phyloP scores from a whole-genome alignment of 1,140 invertebrate genomes.

The Formica exsecta region DNA sequence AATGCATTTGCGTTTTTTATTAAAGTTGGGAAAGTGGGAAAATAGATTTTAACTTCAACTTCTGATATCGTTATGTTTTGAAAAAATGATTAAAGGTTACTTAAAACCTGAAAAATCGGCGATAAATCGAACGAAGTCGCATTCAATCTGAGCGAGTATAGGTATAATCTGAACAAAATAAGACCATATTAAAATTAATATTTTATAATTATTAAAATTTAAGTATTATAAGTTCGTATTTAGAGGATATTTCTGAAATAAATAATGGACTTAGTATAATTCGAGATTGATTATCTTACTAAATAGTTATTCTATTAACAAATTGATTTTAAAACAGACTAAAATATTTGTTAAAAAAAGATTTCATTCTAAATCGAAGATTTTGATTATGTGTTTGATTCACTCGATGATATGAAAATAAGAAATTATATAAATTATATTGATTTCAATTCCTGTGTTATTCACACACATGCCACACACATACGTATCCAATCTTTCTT shows the following conservation, averaged over 20 bases:
- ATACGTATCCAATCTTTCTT: slow-evolving; percentile 17
- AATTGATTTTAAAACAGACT: neutral
- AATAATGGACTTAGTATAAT: neutral
- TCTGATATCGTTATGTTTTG: neutral
- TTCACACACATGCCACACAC: neutral
- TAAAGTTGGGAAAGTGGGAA: neutral
- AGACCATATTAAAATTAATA: neutral
- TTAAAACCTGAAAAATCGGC: neutral
- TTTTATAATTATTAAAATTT: neutral
- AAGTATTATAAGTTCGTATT: neutral
- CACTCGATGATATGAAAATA: neutral
- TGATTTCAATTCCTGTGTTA: slow-evolving; percentile 3
- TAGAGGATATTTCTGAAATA: neutral
- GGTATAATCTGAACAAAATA: neutral
- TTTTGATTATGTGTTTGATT: neutral
- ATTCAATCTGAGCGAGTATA: slow-evolving; percentile 24
- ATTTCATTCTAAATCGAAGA: no score
- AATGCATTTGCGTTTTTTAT: neutral
- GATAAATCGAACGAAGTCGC: slow-evolving; percentile 51
- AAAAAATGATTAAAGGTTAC: neutral
- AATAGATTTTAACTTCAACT: neutral
- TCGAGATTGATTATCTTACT: neutral
- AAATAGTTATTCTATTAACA: slow-evolving; percentile 6
- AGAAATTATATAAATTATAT: slow-evolving; percentile 19
- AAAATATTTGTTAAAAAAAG: neutral